Conservation (phyloP, 2,113 vertebrate species). For the Azemiops feae region DNA sequence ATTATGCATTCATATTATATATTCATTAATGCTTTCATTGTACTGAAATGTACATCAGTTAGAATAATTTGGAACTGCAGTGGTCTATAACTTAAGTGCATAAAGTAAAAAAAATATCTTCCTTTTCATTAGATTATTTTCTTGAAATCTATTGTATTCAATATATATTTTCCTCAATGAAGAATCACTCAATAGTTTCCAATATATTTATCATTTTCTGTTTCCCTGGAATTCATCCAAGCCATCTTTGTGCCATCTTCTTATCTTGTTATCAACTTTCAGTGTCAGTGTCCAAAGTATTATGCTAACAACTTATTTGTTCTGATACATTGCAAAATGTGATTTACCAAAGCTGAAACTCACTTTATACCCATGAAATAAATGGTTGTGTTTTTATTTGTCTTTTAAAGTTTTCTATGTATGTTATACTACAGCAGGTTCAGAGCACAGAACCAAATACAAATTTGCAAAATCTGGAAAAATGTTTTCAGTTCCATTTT, state of each 20-base stretch:
- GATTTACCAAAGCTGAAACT: not conserved
- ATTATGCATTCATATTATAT: not conserved
- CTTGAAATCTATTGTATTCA: not conserved
- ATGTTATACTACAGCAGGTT: not conserved
- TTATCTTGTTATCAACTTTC: not conserved
- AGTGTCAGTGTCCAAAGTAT: not conserved
- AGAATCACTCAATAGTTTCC: not conserved
- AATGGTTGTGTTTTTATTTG: not conserved
- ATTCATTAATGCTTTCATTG: not conserved
- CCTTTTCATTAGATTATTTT: not conserved
- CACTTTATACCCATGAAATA: not conserved
- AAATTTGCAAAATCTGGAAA: not conserved
- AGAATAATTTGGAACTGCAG: not conserved
- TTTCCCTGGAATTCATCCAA: not conserved
- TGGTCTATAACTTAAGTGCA: not conserved
- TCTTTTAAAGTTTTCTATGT: not conserved
- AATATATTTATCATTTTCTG: not conserved
- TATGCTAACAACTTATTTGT: not conserved
- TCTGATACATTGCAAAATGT: not conserved
- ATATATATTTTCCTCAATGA: not conserved
- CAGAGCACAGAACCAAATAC: not conserved
- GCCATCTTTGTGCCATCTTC: not conserved
- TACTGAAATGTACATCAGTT: not conserved
- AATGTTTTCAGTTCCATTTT: not conserved
- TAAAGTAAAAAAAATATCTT: not conserved